phyloP scores from a whole-genome alignment of 2,797 vertebrate genomes.

The Menidia menidia region DNA sequence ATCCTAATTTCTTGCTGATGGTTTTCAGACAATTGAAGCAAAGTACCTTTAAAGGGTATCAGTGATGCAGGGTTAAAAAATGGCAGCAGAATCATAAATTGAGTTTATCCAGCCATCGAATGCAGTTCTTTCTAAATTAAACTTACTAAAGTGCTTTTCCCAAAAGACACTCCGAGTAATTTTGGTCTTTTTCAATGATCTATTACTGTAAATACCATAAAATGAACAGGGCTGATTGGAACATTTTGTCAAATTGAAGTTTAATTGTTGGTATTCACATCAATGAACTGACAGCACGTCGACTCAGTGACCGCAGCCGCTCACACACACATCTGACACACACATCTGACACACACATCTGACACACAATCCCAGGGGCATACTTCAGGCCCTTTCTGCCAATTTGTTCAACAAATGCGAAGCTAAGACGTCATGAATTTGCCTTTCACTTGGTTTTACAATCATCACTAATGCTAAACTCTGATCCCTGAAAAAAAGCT shows the following conservation, averaged over 20 bases:
- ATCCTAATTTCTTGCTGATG: too few relatives aligned
- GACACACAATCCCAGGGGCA: too few relatives aligned
- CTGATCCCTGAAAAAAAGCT: constrained; percentile 48
- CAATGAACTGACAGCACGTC: not conserved
- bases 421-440: constrained; percentile 31
- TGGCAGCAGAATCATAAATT: not conserved
- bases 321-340: constrained; percentile 1
- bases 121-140: not conserved
- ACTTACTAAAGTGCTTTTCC: too few relatives aligned
- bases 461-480: constrained; percentile 36
- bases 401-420: constrained; percentile 37
- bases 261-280: constrained; percentile 10
- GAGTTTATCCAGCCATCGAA: not conserved
- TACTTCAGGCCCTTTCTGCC: constrained; percentile 22
- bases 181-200: not conserved
- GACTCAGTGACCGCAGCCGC: not conserved
- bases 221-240: not conserved
- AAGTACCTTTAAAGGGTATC: not conserved
- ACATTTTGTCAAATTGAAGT: constrained; percentile 9
- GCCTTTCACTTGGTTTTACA: constrained; percentile 50
- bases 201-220: not conserved
- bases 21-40: not conserved
- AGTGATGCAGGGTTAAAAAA: not conserved
- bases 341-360: not conserved
- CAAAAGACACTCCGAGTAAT: too few relatives aligned